Percentiles rank a stretch among this genome's conserved stretches.
phyloP scores from a whole-genome alignment of 1,140 invertebrate species.

The Hypothenemus hampei region DNA sequence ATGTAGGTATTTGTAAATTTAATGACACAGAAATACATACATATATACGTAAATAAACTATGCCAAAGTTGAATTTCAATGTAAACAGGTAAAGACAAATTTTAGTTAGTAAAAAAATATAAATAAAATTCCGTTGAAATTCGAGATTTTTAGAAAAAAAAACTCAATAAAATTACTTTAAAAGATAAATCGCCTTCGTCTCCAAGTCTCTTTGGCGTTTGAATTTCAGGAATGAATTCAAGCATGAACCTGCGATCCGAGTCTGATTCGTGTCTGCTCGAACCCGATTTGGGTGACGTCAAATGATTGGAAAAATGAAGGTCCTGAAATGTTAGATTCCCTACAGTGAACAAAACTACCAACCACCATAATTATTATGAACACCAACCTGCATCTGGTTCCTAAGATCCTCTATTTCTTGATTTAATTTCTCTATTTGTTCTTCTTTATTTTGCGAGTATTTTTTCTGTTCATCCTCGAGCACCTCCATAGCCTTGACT shows the following conservation, averaged over 20 bases:
- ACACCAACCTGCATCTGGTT: conserved; percentile 31
- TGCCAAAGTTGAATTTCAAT: too few relatives aligned
- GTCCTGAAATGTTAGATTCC: too few relatives aligned
- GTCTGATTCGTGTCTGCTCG: conserved; percentile 12
- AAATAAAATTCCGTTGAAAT: neutral
- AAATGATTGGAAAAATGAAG: neutral
- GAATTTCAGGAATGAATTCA: conserved; percentile 3
- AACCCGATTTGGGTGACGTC: neutral
- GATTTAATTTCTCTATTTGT: conserved; percentile 39
- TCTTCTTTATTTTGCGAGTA: conserved; percentile 34
- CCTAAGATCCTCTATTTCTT: conserved; percentile 42
- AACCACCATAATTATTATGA: neutral
- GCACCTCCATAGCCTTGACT: conserved; percentile 67
- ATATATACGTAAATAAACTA: too few relatives aligned
- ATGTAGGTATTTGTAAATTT: too few relatives aligned
- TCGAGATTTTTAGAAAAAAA: neutral
- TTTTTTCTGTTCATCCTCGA: conserved; percentile 44
- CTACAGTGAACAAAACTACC: too few relatives aligned
- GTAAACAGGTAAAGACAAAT: too few relatives aligned
- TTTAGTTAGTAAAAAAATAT: neutral
- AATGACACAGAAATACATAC: too few relatives aligned
- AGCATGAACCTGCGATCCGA: neutral
- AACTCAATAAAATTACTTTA: neutral
- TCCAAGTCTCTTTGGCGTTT: neutral
- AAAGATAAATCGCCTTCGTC: conserved; percentile 2